phyloP scores from a whole-genome alignment of 2,797 vertebrate species.

The Microctenopoma stevenorrisi region DNA sequence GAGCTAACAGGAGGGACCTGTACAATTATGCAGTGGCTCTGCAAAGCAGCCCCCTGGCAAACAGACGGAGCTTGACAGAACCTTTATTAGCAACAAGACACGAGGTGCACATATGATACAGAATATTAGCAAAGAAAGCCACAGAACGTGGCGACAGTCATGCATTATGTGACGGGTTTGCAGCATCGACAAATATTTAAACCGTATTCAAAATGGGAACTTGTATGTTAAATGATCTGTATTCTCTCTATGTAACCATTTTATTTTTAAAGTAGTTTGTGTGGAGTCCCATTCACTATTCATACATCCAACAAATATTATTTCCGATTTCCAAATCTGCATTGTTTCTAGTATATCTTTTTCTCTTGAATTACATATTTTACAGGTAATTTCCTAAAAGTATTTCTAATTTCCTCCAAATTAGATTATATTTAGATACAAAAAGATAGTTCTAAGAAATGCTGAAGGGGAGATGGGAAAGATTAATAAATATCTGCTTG shows the following conservation, averaged over 20 bases:
- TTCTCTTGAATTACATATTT: background rate
- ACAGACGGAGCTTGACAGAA: conserved; percentile 63
- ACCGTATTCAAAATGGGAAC: conserved; percentile 38
- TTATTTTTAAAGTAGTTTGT: conserved; percentile 18
- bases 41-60: conserved; percentile 67
- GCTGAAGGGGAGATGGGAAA: too few species aligned
- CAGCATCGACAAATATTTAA: background rate
- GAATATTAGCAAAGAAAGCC: conserved; percentile 45
- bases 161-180: background rate
- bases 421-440: background rate
- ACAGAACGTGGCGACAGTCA: conserved; percentile 15
- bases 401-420: background rate
- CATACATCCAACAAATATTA: too few species aligned
- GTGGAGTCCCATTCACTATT: background rate
- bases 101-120: conserved; percentile 32
- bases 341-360: background rate
- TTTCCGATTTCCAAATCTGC: background rate
- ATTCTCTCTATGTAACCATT: conserved; percentile 6
- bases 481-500: too few species aligned
- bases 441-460: background rate
- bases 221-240: conserved; percentile 18
- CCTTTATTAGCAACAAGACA: conserved; percentile 67
- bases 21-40: conserved; percentile 73
- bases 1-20: conserved; percentile 67
- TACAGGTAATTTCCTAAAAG: background rate